Evolutionary conservation across 2,888 invertebrate genomes (phyloP).

Genomic region (Macrosoma leucophasiata): DNA sequence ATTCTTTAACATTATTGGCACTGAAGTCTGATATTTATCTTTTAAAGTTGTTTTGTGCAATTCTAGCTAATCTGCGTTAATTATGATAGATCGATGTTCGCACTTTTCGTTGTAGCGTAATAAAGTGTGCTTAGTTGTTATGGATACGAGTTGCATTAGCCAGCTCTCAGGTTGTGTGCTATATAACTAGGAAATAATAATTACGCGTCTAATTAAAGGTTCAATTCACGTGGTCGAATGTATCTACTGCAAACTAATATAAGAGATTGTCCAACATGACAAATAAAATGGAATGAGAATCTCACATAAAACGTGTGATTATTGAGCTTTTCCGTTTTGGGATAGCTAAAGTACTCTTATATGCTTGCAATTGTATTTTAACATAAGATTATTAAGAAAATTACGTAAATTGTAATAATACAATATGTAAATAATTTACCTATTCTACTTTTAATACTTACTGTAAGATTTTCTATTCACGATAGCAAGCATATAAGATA

Average conservation of each 20-base stretch:
- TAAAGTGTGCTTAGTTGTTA: constrained; percentile 53
- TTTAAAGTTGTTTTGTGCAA: constrained; percentile 31
- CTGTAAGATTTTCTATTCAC: constrained; percentile 8
- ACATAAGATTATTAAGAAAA: constrained; percentile 22
- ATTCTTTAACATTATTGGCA: constrained; percentile 32
- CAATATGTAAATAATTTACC: constrained; percentile 34
- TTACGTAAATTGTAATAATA: constrained; percentile 29
- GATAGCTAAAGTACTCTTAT: constrained; percentile 16
- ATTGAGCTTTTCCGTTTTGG: constrained; percentile 14
- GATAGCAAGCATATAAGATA: constrained; percentile 30
- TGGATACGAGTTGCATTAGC: constrained; percentile 49
- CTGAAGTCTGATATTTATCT: constrained; percentile 33
- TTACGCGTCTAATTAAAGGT: constrained; percentile 3
- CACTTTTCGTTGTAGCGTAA: constrained; percentile 40
- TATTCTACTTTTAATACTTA: constrained; percentile 10
- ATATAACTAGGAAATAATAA: constrained; percentile 34
- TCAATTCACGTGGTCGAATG: constrained; percentile 10
- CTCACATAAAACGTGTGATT: constrained; percentile 24
- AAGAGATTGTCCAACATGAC: constrained; percentile 26
- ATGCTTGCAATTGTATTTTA: constrained; percentile 28
- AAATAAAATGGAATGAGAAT: constrained; percentile 30
- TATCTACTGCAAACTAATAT: constrained; percentile 14
- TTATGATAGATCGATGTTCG: constrained; percentile 32
- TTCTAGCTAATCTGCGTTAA: constrained; percentile 33
- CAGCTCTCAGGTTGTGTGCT: constrained; percentile 68